Evolutionary conservation across 2,888 invertebrate genomes (phyloP).

Genomic region (Himalopsyche japonica): DNA sequence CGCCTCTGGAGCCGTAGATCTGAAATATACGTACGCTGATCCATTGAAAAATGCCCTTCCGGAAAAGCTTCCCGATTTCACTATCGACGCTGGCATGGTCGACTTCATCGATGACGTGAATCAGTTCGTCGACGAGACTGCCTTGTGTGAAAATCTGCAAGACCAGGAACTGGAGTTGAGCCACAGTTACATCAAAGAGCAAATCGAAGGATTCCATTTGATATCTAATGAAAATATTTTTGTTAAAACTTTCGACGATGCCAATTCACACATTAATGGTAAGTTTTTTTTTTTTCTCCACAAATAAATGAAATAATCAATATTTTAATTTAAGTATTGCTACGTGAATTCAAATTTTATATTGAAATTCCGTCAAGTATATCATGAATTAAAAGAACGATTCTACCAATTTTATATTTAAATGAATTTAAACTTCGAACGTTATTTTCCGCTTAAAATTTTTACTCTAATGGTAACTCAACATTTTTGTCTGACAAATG

Average conservation of each 20-base stretch:
- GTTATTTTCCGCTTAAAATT: too few species aligned
- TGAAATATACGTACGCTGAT: neutral
- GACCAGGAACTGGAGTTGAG: constrained; percentile 9
- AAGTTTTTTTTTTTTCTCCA: neutral
- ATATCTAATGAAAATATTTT: neutral
- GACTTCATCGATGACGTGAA: neutral
- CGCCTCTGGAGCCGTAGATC: neutral
- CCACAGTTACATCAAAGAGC: constrained; percentile 7
- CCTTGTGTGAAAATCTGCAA: constrained; percentile 11
- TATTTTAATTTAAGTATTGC: too few species aligned
- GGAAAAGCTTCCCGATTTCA: neutral
- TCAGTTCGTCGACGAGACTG: constrained; percentile 22
- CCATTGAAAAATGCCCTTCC: neutral
- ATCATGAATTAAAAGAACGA: too few species aligned
- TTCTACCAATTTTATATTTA: too few species aligned
- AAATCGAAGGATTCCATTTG: neutral
- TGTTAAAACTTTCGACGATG: neutral
- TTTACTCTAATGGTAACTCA: too few species aligned
- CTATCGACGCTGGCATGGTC: neutral
- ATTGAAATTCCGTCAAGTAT: too few species aligned
- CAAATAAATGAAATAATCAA: too few species aligned
- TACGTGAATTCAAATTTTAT: too few species aligned
- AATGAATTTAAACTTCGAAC: too few species aligned
- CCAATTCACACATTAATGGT: neutral
- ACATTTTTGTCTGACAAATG: too few species aligned